phyloP scores from a whole-genome alignment of 2,797 vertebrate genomes.

The Scomberomorus guttatus region DNA sequence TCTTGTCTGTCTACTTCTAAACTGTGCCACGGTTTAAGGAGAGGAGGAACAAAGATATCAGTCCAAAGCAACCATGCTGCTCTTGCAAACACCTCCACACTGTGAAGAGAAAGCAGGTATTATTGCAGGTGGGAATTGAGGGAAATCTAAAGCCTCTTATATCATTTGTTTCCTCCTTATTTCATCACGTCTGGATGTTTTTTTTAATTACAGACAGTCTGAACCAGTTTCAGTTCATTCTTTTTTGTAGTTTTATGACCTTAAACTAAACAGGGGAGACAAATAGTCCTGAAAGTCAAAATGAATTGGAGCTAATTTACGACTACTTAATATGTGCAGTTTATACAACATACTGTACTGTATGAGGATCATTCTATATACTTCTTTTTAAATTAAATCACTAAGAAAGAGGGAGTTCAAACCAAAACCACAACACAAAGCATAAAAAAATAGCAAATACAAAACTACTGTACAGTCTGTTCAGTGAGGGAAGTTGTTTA shows the following conservation, averaged over 20 bases:
- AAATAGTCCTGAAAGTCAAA: neutral
- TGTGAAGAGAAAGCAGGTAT: slow-evolving; percentile 48
- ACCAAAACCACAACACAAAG: neutral
- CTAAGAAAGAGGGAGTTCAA: neutral
- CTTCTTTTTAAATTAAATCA: neutral
- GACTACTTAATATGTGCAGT: neutral
- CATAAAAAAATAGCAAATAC: neutral
- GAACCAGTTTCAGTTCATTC: slow-evolving; percentile 16
- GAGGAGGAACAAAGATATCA: slow-evolving; percentile 64
- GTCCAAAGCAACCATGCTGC: slow-evolving; percentile 48
- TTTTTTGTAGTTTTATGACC: neutral
- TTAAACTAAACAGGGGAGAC: neutral
- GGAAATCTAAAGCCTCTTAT: slow-evolving; percentile 61
- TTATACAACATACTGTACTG: neutral
- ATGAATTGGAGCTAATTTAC: neutral
- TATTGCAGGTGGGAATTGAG: slow-evolving; percentile 51
- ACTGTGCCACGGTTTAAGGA: slow-evolving; percentile 48
- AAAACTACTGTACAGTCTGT: neutral
- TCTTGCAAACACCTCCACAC: slow-evolving; percentile 65
- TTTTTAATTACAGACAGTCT: neutral
- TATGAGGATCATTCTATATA: neutral
- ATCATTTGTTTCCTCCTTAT: slow-evolving; percentile 28
- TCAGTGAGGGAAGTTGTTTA: neutral
- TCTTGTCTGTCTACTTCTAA: slow-evolving; percentile 51
- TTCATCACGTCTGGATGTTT: slow-evolving; percentile 35